A percentile compares a stretch with the other conserved stretches of the same genome.
phyloP scores from a whole-genome alignment of 1,140 invertebrate genomes.

The Caenorhabditis latens region DNA sequence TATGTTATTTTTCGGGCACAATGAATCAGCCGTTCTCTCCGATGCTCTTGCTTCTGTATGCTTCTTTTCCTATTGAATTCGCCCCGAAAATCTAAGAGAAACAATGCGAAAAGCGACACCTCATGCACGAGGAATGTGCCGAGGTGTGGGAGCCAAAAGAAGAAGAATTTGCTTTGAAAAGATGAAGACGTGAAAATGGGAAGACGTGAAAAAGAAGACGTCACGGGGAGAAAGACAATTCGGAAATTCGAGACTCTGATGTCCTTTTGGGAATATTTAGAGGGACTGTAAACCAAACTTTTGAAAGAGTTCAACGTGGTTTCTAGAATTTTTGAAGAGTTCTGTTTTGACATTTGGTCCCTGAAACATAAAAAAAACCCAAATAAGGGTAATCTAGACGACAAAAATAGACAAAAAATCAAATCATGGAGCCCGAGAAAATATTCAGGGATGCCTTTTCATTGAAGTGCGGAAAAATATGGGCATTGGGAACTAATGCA shows the following conservation, averaged over 20 bases:
- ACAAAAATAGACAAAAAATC: too few relatives aligned
- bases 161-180: background rate
- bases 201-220: background rate
- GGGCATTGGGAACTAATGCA: too few relatives aligned
- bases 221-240: background rate
- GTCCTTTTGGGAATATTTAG: background rate
- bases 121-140: conserved; percentile 49
- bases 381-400: too few relatives aligned
- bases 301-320: background rate
- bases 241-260: background rate
- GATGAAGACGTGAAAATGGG: background rate
- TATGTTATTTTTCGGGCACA: background rate
- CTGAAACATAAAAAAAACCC: too few relatives aligned
- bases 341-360: background rate
- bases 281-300: background rate
- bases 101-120: conserved; percentile 49
- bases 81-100: background rate
- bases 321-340: background rate
- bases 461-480: too few relatives aligned
- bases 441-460: too few relatives aligned
- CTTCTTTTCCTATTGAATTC: background rate
- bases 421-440: too few relatives aligned
- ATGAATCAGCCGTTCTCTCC: background rate
- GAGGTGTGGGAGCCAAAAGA: conserved; percentile 19
- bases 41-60: conserved; percentile 27